These are phyloP conservation scores for Carettochelys insculpta DNA, from an alignment of 2,113 vertebrate species.

Conservation along the genomic window DNA sequence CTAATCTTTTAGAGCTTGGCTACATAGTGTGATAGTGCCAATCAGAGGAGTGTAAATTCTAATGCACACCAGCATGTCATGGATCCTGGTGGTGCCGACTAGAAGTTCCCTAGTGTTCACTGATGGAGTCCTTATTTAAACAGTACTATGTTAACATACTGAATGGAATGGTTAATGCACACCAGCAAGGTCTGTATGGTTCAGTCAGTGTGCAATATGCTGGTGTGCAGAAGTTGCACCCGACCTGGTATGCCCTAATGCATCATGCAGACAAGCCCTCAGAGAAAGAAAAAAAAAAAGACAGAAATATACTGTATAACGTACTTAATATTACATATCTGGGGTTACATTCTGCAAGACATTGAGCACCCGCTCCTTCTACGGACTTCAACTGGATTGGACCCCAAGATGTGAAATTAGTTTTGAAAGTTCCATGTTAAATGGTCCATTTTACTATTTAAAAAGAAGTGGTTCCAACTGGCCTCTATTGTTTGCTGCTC, in stretches of 20 bases:
- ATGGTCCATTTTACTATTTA: neutral
- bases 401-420: neutral
- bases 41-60: neutral
- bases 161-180: neutral
- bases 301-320: neutral
- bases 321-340: neutral
- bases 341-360: neutral
- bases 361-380: neutral
- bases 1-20: neutral
- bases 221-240: neutral
- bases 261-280: neutral
- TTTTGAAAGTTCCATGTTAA: neutral
- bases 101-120: neutral
- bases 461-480: neutral
- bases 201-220: neutral
- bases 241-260: neutral
- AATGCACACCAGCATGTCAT: neutral
- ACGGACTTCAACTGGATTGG: neutral
- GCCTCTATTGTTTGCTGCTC: neutral
- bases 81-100: neutral
- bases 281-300: neutral
- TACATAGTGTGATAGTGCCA: neutral
- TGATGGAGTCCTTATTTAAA: neutral
- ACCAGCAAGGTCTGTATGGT: neutral
- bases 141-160: neutral